phyloP scores from a whole-genome alignment of 1,140 invertebrate species.

The Metopolophium dirhodum region DNA sequence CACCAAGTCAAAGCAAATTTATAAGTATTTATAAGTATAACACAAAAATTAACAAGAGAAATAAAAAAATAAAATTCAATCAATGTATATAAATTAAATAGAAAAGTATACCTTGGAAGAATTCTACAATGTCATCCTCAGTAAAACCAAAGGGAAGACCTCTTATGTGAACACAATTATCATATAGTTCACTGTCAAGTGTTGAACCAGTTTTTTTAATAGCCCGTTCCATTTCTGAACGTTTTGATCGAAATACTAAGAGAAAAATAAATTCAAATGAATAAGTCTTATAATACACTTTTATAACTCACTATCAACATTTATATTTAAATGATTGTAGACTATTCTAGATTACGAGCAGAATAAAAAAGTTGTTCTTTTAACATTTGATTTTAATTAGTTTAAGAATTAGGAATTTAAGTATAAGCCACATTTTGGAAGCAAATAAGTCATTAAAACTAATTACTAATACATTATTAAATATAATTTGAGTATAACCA shows the following conservation, averaged over 20 bases:
- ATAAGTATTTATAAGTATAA: too few species aligned
- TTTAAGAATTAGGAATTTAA: not conserved
- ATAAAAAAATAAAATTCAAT: conserved; percentile 11
- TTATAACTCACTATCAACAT: not conserved
- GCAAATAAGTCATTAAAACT: not conserved
- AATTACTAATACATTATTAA: not conserved
- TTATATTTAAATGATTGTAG: not conserved
- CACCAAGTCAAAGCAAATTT: not conserved
- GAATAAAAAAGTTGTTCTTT: too few species aligned
- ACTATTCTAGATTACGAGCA: not conserved
- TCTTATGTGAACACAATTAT: conserved; percentile 73
- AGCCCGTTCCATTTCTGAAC: conserved; percentile 85
- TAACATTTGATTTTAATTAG: not conserved
- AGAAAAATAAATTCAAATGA: conserved; percentile 61
- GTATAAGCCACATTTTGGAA: not conserved
- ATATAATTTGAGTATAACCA: conserved; percentile 67
- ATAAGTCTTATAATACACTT: not conserved
- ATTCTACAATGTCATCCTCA: conserved; percentile 90
- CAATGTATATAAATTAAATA: not conserved
- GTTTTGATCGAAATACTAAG: conserved; percentile 80
- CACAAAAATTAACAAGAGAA: not conserved
- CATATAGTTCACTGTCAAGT: conserved; percentile 68
- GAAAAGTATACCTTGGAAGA: conserved; percentile 83
- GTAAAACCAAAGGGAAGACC: conserved; percentile 94
- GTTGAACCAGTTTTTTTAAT: conserved; percentile 73